Evolutionary conservation across 2,113 vertebrate species (phyloP), one percentile per base, ranked within the genome.

Genomic region (Protomyctophum bolini): DNA sequence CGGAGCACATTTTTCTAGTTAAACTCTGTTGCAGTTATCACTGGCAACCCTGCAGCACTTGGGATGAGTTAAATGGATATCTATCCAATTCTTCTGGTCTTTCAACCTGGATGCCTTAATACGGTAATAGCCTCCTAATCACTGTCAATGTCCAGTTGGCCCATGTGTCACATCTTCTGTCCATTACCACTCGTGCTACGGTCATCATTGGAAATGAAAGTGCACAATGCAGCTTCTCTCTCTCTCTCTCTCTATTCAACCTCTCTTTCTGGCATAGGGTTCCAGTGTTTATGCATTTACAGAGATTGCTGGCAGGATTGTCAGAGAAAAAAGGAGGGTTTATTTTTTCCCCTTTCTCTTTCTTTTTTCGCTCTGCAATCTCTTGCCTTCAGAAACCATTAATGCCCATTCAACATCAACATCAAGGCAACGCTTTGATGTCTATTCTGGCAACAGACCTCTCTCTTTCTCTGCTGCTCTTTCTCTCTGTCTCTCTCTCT

Each of bases 341-440:
- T 95, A 93, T 94, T 94, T 90, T 94, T 89, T 77, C 51, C 21
- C 75, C 68, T 85, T 79, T 93, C 86, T 92, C 73, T 72, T 82
- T 76, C 64, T 66, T 76, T 87, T 86, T 79, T 89, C 91, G 82
- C 88, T 84, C 87, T 93, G 94, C 94, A 95, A 94, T 95, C 95
- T 95, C 94, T 94, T 95, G 94, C 94, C 94, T 97, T 96, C 95
- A 95, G 94, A 97, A 96, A 92, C 94, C 93, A 95, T 95, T 96
- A 96, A 94, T 94, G 94, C 95, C 93, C 94, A 93, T 95, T 96
- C 90, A 95, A 95, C 95, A 96, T 95, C 90, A 94, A 95, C 95
- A 96, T 96, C 94, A 96, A 97, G 95, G 95, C 94, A 80, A 81
- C 79, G 93, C 96, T 97, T 97, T 96, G 95, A 97, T 96, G 95